Evolutionary conservation across 2,113 vertebrate species (phyloP).

Genomic region (Trematomus loennbergii): DNA sequence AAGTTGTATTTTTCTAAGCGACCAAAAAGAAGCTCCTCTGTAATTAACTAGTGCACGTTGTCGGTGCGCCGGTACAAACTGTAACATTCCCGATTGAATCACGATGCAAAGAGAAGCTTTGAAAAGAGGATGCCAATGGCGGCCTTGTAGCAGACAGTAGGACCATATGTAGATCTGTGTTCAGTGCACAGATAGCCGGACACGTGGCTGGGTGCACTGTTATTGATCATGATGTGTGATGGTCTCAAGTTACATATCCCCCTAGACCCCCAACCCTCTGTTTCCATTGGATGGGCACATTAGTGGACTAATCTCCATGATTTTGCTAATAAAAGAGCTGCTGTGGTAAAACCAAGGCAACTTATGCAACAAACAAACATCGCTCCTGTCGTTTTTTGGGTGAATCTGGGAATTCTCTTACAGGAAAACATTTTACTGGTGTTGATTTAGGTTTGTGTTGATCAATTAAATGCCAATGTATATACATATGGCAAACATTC

Average conservation of each 20-base stretch:
- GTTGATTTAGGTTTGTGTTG: too few species aligned
- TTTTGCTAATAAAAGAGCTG: slow-evolving; percentile 86
- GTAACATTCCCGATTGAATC: slow-evolving; percentile 72
- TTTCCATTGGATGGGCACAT: slow-evolving; percentile 79
- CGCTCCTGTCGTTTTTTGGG: slow-evolving; percentile 13
- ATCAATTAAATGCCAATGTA: too few species aligned
- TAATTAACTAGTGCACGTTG: slow-evolving; percentile 44
- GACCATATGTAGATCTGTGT: slow-evolving; percentile 57
- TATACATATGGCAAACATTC: too few species aligned
- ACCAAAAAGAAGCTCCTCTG: slow-evolving; percentile 74
- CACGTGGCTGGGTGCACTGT: slow-evolving; percentile 47
- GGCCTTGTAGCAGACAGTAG: slow-evolving; percentile 74
- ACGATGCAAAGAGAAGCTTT: slow-evolving; percentile 64
- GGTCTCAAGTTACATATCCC: slow-evolving; percentile 77
- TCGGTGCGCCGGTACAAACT: slow-evolving; percentile 48
- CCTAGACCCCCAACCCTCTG: slow-evolving; percentile 51
- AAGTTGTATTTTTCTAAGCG: slow-evolving; percentile 79
- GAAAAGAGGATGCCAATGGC: slow-evolving; percentile 69
- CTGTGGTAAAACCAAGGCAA: slow-evolving; percentile 74
- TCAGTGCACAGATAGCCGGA: slow-evolving; percentile 54
- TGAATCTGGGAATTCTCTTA: background rate
- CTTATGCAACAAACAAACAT: slow-evolving; percentile 62
- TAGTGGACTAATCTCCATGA: slow-evolving; percentile 82
- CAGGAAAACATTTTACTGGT: too few species aligned
- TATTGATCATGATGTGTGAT: slow-evolving; percentile 67